These are phyloP conservation scores for Acromyrmex echinatior DNA, from an alignment of 1,140 invertebrate genomes.

Conservation along the genomic window DNA sequence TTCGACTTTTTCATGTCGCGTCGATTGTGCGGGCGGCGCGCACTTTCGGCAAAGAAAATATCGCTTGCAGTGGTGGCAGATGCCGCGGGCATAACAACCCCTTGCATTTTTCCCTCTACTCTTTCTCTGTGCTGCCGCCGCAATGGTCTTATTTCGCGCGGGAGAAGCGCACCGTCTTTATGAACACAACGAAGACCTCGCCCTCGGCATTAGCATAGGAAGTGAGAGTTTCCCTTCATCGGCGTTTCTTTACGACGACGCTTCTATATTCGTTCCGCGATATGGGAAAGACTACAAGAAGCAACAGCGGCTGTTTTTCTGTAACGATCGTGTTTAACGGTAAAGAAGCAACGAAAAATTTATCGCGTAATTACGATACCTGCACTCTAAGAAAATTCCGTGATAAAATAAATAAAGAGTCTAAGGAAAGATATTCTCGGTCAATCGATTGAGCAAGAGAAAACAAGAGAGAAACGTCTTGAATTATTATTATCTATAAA, in stretches of 20 bases:
- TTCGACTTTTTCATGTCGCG: slow-evolving; percentile 37
- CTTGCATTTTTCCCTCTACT: slow-evolving; percentile 24
- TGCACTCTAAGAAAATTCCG: neutral
- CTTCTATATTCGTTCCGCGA: slow-evolving; percentile 21
- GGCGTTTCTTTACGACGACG: slow-evolving; percentile 53
- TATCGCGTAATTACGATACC: slow-evolving; percentile 38
- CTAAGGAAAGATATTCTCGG: neutral
- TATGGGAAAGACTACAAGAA: slow-evolving; percentile 28
- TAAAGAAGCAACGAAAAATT: slow-evolving; percentile 48
- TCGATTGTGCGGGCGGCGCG: slow-evolving; percentile 31
- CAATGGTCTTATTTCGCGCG: slow-evolving; percentile 75
- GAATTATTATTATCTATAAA: neutral
- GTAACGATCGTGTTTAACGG: slow-evolving; percentile 16
- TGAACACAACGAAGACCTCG: slow-evolving; percentile 69
- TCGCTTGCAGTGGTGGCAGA: slow-evolving; percentile 79
- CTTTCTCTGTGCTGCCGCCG: neutral
- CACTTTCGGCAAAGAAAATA: slow-evolving; percentile 77
- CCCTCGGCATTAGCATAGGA: slow-evolving; percentile 71
- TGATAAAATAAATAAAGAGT: neutral
- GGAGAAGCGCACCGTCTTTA: slow-evolving; percentile 72
- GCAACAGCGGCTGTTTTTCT: slow-evolving; percentile 51
- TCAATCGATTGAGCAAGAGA: neutral
- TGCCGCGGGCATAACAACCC: slow-evolving; percentile 78
- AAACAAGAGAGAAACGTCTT: neutral
- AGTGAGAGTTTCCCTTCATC: slow-evolving; percentile 61